A percentile compares a stretch with the other conserved stretches of the same genome.
These are phyloP conservation scores for Myathropa florea DNA, from an alignment of 2,888 invertebrate species.

Conservation along the genomic window DNA sequence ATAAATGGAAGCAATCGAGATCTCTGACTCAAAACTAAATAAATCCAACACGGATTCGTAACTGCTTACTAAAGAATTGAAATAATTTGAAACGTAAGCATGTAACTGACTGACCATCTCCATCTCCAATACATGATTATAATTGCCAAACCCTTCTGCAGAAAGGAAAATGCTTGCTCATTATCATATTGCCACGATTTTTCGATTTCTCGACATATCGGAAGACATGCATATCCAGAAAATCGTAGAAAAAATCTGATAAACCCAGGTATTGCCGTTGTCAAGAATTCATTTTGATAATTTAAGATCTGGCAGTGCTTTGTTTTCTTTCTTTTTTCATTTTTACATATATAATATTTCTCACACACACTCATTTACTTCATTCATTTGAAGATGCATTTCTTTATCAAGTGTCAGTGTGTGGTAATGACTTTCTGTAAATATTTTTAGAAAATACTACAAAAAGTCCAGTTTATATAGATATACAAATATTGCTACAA, in stretches of 20 bases:
- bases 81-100: background rate
- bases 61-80: no score
- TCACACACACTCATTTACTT: background rate
- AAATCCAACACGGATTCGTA: no score
- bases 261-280: background rate
- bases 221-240: no score
- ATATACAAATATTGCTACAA: background rate
- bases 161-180: no score
- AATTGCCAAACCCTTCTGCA: background rate
- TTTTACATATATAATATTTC: background rate
- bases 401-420: background rate
- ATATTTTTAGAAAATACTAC: constrained; percentile 39
- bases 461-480: constrained; percentile 9
- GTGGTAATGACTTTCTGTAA: background rate
- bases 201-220: no score
- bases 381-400: background rate
- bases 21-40: background rate
- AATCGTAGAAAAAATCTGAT: no score
- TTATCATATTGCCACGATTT: no score
- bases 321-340: background rate
- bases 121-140: no score
- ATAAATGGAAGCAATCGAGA: background rate
- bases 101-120: background rate
- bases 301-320: background rate
- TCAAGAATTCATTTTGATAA: background rate